Conservation (phyloP, 92 coral and sea anemone genomes). For the Zoanthus solanderi region DNA sequence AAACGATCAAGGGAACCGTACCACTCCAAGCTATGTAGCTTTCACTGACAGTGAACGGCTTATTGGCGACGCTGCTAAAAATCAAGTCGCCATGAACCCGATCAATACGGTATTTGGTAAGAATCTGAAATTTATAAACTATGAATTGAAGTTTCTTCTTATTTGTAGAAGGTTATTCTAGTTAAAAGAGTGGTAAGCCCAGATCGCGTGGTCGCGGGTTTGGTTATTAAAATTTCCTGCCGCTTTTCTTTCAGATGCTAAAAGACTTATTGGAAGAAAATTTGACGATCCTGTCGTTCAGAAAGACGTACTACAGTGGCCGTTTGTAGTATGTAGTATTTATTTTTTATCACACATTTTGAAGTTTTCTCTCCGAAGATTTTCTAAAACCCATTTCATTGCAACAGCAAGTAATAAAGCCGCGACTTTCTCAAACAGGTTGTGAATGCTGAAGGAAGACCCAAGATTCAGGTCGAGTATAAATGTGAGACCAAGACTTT, state of each 20-base stretch:
- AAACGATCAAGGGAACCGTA: slow-evolving; percentile 96
- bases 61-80: slow-evolving; percentile 94
- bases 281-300: slow-evolving; percentile 77
- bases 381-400: neutral
- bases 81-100: slow-evolving; percentile 95
- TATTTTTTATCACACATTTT: neutral
- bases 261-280: slow-evolving; percentile 93
- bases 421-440: slow-evolving; percentile 48
- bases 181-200: too few species aligned
- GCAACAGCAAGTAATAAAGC: too few species aligned
- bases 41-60: slow-evolving; percentile 94
- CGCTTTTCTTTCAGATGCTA: slow-evolving; percentile 63
- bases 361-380: neutral
- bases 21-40: slow-evolving; percentile 97
- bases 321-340: slow-evolving; percentile 64
- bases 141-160: neutral
- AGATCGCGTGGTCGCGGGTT: too few species aligned
- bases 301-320: slow-evolving; percentile 91
- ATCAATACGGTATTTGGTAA: slow-evolving; percentile 83
- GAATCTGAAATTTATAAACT: neutral
- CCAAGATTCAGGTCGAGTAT: slow-evolving; percentile 72
- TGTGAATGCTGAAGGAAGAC: slow-evolving; percentile 63
- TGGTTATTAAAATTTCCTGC: neutral
- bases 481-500: slow-evolving; percentile 73
- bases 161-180: too few species aligned